Evolutionary conservation across 2,888 invertebrate species (phyloP), one percentile per base, ranked within the genome.

Genomic region (Chalcosyrphus nemorum): DNA sequence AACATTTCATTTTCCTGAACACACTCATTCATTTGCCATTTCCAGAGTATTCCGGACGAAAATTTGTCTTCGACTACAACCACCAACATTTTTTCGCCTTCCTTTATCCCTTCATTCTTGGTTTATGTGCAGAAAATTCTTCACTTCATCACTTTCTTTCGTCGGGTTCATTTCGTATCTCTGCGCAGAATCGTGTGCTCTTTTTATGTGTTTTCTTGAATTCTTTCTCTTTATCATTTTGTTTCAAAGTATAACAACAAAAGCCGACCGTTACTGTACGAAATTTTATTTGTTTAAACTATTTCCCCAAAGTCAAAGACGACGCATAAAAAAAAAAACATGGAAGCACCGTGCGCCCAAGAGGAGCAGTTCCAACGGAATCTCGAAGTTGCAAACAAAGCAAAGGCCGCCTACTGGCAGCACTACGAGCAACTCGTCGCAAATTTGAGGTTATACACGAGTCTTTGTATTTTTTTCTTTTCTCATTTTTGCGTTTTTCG

Each of bases 401-500:
- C 86, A 41, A 86, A 86, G 54, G 63, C 57, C n/a, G 84, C 86
- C n/a, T 88, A 88, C 74, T 35, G 78, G 9, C 50, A 81, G 0
- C 43, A 80, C n/a, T 88, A 87, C 80, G 57, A 54, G 50, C 81
- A 85, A 84, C 86, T 88, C 61, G 86, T 86, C 43, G 80, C 82
- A 0, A 82, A 86, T 74, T 87, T 88, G 86, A 88, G 88, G 88
- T 89, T 88, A 88, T 54, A 57, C 15, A 24, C 41, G 2, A 7
- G 6, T 13, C 43, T 57, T n/a, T n/a, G n/a, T n/a, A n/a, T n/a
- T n/a, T n/a, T n/a, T n/a, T 54, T 38, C 41, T 70, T 24, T 19
- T 45, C 11, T 57, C 15, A n/a, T 43, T 38, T 47, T 47, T 38
- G 50, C 27, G 38, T 47, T n/a, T n/a, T n/a, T 15, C 9, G 19